Evolutionary conservation across 2,113 vertebrate species (phyloP), one percentile per base, ranked within the genome.

Genomic region (Rhipidura dahli): DNA sequence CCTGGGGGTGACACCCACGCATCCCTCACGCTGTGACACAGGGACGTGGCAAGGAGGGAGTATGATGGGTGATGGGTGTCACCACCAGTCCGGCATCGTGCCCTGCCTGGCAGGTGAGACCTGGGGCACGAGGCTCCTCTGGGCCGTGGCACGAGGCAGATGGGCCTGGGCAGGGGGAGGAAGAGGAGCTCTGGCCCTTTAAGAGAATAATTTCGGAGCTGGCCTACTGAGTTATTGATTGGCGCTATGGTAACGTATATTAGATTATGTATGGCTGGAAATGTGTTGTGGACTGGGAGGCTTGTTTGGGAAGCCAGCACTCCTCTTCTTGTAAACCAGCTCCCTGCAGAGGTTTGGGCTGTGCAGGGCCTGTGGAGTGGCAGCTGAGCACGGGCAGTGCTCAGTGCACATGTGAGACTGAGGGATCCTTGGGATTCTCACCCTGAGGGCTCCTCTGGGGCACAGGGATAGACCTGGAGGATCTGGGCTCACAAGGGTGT

Each of bases 191-290:
- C 95, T 92, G 95, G 80, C 97, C 96, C 98, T 98, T 98, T 98
- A 98, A 98, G 97, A 96, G 96, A 94, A 97, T 96, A 73, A 66
- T 95, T 97, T 96, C 83, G 90, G 97, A 84, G 87, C 93, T 87
- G 97, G 97, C 96, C 96, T 87, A 94, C 96, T 97, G 97, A 95
- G 96, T 97, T 97, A 98, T 98, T 96, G 98, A 98, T 98, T 57
- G 92, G 94, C 96, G 96, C 97, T 98, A 97, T 98, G 98, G 98
- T 97, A 98, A 98, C 98, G 73, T 96, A 97, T 97, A 98, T 98
- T 98, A 98, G 98, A 98, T 98, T 98, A 98, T 97, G 97, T 87
- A 89, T 97, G 96, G 97, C 97, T 97, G 96, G 97, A 97, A 97
- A 97, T 95, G 60, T 96, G 97, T 77, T 72, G 97, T 96, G 94